Percentiles rank a stretch among this genome's conserved stretches.
These are phyloP conservation scores for Gavialis gangeticus DNA, from an alignment of 2,113 vertebrate species.

Conservation along the genomic window DNA sequence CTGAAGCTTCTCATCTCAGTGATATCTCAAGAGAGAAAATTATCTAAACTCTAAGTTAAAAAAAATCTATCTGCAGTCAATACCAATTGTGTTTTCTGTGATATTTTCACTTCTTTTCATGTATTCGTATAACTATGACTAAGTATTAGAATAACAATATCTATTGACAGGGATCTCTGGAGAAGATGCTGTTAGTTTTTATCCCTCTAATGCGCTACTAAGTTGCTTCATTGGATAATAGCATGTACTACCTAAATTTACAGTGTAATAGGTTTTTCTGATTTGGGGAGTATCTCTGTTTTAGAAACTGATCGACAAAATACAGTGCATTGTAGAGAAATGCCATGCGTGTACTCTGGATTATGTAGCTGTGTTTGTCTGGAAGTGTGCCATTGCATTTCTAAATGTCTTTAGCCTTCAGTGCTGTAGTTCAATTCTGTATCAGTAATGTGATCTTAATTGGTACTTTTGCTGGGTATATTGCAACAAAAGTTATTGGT, in stretches of 20 bases:
- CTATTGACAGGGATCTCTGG: conserved; percentile 12
- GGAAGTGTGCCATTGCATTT: background rate
- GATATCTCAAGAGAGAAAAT: conserved; percentile 34
- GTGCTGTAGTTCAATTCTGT: background rate
- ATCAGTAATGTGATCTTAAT: background rate
- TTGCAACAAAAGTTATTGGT: background rate
- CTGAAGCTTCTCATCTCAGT: conserved; percentile 25
- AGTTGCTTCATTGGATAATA: conserved; percentile 9
- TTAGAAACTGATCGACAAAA: conserved; percentile 44
- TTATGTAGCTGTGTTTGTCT: background rate
- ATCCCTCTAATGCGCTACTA: background rate
- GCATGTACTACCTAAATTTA: conserved; percentile 46
- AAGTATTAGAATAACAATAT: conserved; percentile 52
- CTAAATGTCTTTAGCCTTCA: conserved; percentile 32
- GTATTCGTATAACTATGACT: conserved; percentile 35
- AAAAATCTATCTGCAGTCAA: conserved; percentile 26
- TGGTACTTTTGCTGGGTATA: background rate
- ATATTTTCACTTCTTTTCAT: conserved; percentile 36
- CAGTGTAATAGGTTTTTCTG: conserved; percentile 38
- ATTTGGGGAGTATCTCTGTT: conserved; percentile 40
- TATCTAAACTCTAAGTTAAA: background rate
- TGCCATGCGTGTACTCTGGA: background rate
- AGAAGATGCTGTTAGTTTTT: conserved; percentile 29
- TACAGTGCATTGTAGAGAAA: background rate
- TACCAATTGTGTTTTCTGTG: conserved; percentile 43